Base-by-base conservation (phyloP, 2,113 vertebrate species). In the Thamnaconus septentrionalis region DNA sequence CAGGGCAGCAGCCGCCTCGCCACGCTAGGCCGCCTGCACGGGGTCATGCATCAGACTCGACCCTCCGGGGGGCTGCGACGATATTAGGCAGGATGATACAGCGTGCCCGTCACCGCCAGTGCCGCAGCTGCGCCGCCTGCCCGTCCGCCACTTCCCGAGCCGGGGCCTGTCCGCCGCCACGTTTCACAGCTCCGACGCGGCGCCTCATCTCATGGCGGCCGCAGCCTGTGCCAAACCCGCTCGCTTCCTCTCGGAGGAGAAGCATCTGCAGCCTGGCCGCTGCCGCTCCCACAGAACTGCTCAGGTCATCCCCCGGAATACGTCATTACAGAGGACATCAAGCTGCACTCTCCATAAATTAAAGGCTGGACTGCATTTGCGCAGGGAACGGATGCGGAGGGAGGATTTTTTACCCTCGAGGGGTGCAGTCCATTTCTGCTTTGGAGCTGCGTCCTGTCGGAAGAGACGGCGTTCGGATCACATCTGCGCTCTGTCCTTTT, bases 331-430 rank as follows among this genome's bases (percentile, higher is more conserved):
- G 81, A 86, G 81, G 70, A 82, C 82, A 83, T 88, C 75, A 77
- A 78, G 78, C 79, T 75, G 81, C 77, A 87, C 81, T 78, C 66
- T 81, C 80, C 76, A 90, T 83, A 85, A 90, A 90, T 90, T 84
- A 85, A 77, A 81, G 73, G 70, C 66, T 58, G 70, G 62, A 68
- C 66, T 82, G 74, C 80, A 75, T 82, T 84, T 79, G 80, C 79
- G 69, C 66, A 41, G 62, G 59, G 63, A 62, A 63, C 54, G 45
- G 57, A 63, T 64, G 59, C 53, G 40, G 61, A n/a, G 12, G 49
- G 47, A 4, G 6, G 11, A 55, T 49, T 66, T 41, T 48, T 42
- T 46, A 31, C 43, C 41, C 7, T 45, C 5, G 44, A 45, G 7
- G 44, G 7, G 44, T 6, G 7, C 5, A 45, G 5, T 6, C 44